Percentiles rank a stretch among this genome's conserved stretches.
These are phyloP conservation scores for Catharus bicknelli DNA, from an alignment of 2,113 vertebrate genomes.

Conservation along the genomic window DNA sequence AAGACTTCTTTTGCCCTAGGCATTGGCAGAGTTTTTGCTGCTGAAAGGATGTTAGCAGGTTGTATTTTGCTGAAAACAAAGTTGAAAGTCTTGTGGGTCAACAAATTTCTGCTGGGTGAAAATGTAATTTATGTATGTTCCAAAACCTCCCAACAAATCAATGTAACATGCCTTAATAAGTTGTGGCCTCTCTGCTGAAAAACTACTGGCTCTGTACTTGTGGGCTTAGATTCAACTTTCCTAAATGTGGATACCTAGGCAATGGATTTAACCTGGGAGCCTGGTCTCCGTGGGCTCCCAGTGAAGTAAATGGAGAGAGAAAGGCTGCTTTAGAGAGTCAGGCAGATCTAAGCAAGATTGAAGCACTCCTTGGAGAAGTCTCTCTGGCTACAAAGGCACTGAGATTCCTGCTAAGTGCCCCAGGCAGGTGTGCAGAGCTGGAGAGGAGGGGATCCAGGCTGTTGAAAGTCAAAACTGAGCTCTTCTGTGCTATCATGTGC, in stretches of 20 bases:
- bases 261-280: neutral
- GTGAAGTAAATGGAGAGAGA: neutral
- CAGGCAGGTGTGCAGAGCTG: neutral
- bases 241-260: neutral
- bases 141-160: rapidly evolving
- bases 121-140: neutral
- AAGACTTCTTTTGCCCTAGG: neutral
- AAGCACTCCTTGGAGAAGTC: neutral
- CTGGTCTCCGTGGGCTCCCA: neutral
- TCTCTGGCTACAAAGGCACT: neutral
- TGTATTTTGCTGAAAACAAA: neutral
- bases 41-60: neutral
- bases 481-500: neutral
- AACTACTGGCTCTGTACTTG: neutral
- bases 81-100: neutral
- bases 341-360: neutral
- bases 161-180: neutral
- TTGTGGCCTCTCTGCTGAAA: neutral
- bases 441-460: neutral
- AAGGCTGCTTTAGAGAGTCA: neutral
- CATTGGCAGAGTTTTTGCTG: neutral
- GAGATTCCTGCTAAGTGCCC: neutral
- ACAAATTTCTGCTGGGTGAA: neutral
- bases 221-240: neutral
- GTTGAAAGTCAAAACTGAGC: neutral